Conservation (phyloP, 2,113 vertebrate genomes). For the Diglossa brunneiventris region DNA sequence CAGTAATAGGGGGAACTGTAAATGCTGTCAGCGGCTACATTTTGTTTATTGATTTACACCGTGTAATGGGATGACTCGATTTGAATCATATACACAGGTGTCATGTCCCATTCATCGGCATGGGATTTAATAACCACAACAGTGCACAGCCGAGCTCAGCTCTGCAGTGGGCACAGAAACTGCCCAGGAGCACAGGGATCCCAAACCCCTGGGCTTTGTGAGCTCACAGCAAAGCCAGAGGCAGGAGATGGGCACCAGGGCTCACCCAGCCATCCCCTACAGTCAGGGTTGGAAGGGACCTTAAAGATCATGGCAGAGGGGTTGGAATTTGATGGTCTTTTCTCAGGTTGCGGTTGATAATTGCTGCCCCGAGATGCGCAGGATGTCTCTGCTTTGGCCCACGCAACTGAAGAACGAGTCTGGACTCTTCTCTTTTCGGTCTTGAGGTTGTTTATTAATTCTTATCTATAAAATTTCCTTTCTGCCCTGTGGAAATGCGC, state of each 20-base stretch:
- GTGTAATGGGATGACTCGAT: slow-evolving; percentile 10
- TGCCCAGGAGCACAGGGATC: neutral
- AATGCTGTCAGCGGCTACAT: neutral
- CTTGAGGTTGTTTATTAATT: too few relatives aligned
- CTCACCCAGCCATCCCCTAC: neutral
- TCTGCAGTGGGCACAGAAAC: neutral
- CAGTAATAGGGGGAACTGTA: slow-evolving; percentile 8
- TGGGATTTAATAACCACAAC: slow-evolving; percentile 3
- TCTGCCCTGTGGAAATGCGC: too few relatives aligned
- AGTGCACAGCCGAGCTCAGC: neutral
- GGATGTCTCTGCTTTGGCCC: too few relatives aligned
- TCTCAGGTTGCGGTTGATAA: too few relatives aligned
- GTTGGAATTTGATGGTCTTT: neutral
- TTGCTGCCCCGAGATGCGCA: too few relatives aligned
- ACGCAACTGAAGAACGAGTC: too few relatives aligned
- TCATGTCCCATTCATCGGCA: slow-evolving; percentile 32
- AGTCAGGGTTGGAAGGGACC: neutral
- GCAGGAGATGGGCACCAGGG: neutral
- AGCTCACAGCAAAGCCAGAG: neutral
- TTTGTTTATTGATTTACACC: slow-evolving; percentile 41
- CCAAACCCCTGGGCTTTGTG: neutral
- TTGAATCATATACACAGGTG: neutral
- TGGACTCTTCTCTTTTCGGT: too few relatives aligned
- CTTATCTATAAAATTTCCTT: too few relatives aligned
- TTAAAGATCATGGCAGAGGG: neutral